These are phyloP conservation scores for Bufo gargarizans DNA, from an alignment of 2,113 vertebrate genomes.

Conservation along the genomic window DNA sequence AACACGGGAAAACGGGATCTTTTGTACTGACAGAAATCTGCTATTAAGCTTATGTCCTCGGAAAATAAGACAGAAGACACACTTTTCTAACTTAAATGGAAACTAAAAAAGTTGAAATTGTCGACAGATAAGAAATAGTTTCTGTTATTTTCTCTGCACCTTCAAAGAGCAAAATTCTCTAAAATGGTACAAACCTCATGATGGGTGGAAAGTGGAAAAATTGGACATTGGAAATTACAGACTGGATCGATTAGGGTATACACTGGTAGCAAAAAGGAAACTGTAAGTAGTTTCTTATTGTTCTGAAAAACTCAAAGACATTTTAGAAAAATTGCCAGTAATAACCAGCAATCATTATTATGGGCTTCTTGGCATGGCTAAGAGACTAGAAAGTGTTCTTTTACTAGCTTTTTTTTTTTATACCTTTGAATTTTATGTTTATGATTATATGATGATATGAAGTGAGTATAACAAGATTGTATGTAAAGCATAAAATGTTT, in stretches of 20 bases:
- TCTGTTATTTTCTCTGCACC: not conserved
- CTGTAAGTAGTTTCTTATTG: not conserved
- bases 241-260: not conserved
- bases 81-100: not conserved
- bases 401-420: not conserved
- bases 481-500: not conserved
- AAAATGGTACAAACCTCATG: not conserved
- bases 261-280: not conserved
- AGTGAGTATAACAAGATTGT: not conserved
- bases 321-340: slow-evolving; percentile 25
- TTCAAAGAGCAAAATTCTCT: not conserved
- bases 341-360: slow-evolving; percentile 28
- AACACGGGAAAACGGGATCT: not conserved
- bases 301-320: not conserved
- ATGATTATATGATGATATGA: not conserved
- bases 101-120: not conserved
- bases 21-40: not conserved
- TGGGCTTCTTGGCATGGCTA: not conserved
- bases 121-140: not conserved
- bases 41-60: slow-evolving; percentile 1
- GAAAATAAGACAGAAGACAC: not conserved
- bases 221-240: slow-evolving; percentile 5
- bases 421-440: not conserved
- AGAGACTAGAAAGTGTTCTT: not conserved
- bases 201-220: slow-evolving; percentile 22